Evolutionary conservation across 2,888 invertebrate genomes (phyloP).

Genomic region (Caenorhabditis sp.): DNA sequence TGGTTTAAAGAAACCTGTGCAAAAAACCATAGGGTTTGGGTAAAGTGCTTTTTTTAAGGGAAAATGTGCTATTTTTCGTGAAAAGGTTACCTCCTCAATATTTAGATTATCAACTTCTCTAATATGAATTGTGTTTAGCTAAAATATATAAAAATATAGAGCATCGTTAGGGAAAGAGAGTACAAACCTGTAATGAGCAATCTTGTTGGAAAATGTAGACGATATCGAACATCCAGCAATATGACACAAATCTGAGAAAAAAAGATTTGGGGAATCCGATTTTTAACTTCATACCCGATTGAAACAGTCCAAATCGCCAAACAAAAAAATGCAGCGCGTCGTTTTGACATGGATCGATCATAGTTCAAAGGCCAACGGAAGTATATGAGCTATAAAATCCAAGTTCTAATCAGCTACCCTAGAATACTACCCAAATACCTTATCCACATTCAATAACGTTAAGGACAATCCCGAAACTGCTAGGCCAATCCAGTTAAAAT

Average conservation of each 20-base stretch:
- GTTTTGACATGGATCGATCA: conserved; percentile 70
- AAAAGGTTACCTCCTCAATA: no score
- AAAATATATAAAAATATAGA: background rate
- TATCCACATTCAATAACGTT: conserved; percentile 69
- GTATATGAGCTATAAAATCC: conserved; percentile 61
- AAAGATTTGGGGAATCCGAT: no score
- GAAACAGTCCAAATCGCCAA: conserved; percentile 67
- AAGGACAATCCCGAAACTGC: conserved; percentile 69
- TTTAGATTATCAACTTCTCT: background rate
- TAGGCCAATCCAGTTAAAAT: conserved; percentile 69
- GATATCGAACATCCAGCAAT: conserved; percentile 68
- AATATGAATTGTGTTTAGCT: background rate
- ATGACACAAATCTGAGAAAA: conserved; percentile 66
- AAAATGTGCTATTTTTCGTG: background rate
- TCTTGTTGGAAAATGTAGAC: conserved; percentile 65
- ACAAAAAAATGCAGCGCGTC: conserved; percentile 64
- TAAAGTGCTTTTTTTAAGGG: no score
- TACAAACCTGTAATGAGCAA: conserved; percentile 62
- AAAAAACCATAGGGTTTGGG: no score
- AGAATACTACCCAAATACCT: conserved; percentile 39
- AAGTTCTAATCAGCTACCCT: background rate
- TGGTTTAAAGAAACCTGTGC: no score
- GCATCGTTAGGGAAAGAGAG: background rate
- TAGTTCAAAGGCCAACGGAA: conserved; percentile 70
- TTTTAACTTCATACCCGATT: conserved; percentile 55